These are phyloP conservation scores for Saxidomus purpurata DNA, from an alignment of 1,140 invertebrate genomes.

Conservation along the genomic window DNA sequence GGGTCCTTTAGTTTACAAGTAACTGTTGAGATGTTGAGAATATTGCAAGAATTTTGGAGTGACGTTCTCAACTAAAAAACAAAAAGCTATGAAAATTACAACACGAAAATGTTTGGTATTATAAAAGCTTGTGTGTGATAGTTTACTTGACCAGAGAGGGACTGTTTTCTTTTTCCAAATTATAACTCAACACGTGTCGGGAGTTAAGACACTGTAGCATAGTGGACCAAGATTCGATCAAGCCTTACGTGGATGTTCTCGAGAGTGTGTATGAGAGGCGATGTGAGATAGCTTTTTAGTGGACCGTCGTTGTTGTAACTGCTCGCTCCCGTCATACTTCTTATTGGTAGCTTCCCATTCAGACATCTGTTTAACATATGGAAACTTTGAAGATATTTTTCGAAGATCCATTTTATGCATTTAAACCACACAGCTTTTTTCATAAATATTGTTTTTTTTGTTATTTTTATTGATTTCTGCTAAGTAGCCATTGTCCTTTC, in stretches of 20 bases:
- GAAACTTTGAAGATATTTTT: background rate
- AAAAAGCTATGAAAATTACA: no score
- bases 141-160: no score
- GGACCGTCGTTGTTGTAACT: background rate
- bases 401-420: background rate
- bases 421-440: conserved; percentile 1
- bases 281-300: background rate
- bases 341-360: background rate
- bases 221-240: background rate
- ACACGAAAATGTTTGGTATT: no score
- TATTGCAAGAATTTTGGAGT: no score
- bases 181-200: no score
- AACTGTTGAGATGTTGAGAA: no score
- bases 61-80: no score
- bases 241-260: background rate
- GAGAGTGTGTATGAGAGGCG: background rate
- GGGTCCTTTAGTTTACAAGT: no score
- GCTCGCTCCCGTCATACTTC: background rate
- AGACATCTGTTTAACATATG: background rate
- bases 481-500: conserved; percentile 15
- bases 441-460: background rate
- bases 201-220: background rate
- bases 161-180: no score
- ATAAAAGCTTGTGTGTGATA: no score
- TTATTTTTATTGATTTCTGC: conserved; percentile 2